Conservation (phyloP, 1,140 invertebrate species). For the Homarus americanus region DNA sequence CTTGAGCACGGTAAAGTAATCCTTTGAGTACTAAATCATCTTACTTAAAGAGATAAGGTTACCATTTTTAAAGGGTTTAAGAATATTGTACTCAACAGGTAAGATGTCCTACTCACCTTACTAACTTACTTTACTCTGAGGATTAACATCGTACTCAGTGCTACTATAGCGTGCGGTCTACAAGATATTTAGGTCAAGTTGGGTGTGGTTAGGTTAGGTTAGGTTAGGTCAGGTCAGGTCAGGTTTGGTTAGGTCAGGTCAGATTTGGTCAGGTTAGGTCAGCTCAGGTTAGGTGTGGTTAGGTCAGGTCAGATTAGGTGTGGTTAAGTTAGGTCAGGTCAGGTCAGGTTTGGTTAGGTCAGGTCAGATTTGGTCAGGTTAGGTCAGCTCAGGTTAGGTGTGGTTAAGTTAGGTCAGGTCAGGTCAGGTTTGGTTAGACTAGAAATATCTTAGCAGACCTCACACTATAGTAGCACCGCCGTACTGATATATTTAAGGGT, state of each 20-base stretch:
- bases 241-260: conserved; percentile 18
- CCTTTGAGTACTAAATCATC: too few species aligned
- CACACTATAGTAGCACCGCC: too few species aligned
- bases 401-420: conserved; percentile 7
- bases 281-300: conserved; percentile 17
- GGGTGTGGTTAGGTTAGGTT: conserved; percentile 19
- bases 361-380: conserved; percentile 1
- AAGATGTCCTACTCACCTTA: too few species aligned
- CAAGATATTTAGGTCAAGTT: not conserved
- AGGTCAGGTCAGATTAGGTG: not conserved
- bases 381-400: not conserved
- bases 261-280: conserved; percentile 19
- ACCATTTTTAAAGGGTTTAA: too few species aligned
- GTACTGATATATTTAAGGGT: too few species aligned
- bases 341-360: conserved; percentile 23
- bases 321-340: conserved; percentile 22
- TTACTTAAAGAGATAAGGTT: too few species aligned
- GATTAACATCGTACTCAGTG: too few species aligned
- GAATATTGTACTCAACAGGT: too few species aligned
- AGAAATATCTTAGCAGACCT: too few species aligned
- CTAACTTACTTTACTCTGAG: too few species aligned
- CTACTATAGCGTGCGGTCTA: too few species aligned
- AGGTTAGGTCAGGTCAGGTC: conserved; percentile 8
- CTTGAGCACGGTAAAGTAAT: too few species aligned
- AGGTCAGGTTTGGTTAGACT: conserved; percentile 3